Evolutionary conservation across 2,888 invertebrate genomes (phyloP).

Genomic region (Argyra leucocephala): DNA sequence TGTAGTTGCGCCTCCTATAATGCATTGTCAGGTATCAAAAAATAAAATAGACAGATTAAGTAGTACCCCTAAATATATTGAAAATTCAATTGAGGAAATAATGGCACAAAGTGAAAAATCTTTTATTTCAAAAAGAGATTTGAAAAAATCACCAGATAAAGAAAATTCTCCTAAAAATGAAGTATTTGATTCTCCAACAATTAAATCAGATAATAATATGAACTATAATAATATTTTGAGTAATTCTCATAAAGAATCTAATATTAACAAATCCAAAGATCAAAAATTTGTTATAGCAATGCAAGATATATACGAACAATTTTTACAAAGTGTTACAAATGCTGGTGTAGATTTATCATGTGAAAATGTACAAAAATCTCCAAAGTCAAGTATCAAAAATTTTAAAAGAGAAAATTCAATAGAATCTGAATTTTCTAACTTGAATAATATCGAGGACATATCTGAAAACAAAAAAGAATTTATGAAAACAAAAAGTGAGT

Average conservation of each 20-base stretch:
- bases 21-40: neutral
- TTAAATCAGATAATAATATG: neutral
- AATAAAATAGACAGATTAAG: neutral
- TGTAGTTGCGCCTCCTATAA: neutral
- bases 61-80: neutral
- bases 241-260: neutral
- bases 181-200: neutral
- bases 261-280: neutral
- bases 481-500: neutral
- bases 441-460: neutral
- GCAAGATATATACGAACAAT: slow-evolving; percentile 39
- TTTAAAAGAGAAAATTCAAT: neutral
- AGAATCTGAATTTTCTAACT: neutral
- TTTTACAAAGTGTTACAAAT: slow-evolving; percentile 38
- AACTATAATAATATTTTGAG: neutral
- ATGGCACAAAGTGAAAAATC: neutral
- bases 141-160: neutral
- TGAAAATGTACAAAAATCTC: neutral
- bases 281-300: slow-evolving; percentile 30
- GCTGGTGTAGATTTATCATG: slow-evolving; percentile 26
- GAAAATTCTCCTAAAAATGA: neutral
- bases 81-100: slow-evolving; percentile 1
- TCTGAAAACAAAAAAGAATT: neutral
- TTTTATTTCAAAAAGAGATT: neutral
- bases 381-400: neutral